Percentiles rank a stretch among this genome's conserved stretches.
Conservation (phyloP, 1,140 invertebrate genomes). For the Dinoponera quadriceps region DNA sequence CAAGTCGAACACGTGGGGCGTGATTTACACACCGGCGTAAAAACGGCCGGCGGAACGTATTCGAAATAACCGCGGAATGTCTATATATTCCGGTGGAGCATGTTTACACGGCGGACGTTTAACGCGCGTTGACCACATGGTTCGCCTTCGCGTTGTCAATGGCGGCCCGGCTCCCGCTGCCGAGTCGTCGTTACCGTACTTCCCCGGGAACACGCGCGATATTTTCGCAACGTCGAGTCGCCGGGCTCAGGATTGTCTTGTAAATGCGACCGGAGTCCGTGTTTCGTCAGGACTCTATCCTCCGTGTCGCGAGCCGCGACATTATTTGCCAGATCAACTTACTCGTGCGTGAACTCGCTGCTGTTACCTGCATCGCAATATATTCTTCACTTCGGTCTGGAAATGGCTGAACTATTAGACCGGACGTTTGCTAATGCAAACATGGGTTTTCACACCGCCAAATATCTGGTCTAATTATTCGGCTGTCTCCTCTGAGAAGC, state of each 20-base stretch:
- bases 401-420: too few species aligned
- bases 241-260: background rate
- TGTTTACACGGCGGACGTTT: slow-evolving; percentile 49
- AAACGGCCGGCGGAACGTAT: slow-evolving; percentile 63
- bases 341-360: too few species aligned
- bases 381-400: too few species aligned
- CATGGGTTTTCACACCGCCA: too few species aligned
- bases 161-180: slow-evolving; percentile 36
- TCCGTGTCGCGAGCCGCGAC: too few species aligned
- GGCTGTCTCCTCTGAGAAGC: too few species aligned
- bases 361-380: too few species aligned
- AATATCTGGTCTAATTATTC: too few species aligned
- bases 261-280: background rate
- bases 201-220: slow-evolving; percentile 33
- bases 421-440: too few species aligned
- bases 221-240: slow-evolving; percentile 15
- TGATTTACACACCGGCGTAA: slow-evolving; percentile 62
- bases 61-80: slow-evolving; percentile 71
- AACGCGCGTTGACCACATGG: slow-evolving; percentile 72
- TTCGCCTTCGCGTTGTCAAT: slow-evolving; percentile 67
- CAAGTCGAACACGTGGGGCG: slow-evolving; percentile 26
- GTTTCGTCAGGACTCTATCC: too few species aligned
- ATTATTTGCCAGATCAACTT: too few species aligned
- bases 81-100: slow-evolving; percentile 65
- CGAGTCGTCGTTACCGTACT: slow-evolving; percentile 58